Evolutionary conservation across 2,888 invertebrate species (phyloP).

Genomic region (Gerris lacustris): DNA sequence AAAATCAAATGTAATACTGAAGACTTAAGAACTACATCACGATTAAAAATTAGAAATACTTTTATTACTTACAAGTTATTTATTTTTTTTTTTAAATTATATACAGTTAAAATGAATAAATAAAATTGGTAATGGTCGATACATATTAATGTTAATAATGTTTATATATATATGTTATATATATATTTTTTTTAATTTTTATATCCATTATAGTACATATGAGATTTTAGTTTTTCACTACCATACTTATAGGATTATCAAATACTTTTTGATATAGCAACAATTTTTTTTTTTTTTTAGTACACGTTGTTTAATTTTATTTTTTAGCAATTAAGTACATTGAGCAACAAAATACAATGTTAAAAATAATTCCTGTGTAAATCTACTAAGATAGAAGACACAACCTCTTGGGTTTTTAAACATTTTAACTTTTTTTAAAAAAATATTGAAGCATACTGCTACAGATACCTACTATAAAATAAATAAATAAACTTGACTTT

Average conservation of each 20-base stretch:
- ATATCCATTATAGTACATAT: background rate
- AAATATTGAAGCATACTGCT: too few relatives aligned
- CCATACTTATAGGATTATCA: slow-evolving; percentile 1
- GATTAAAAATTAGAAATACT: background rate
- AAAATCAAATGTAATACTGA: background rate
- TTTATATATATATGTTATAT: background rate
- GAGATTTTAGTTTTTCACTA: background rate
- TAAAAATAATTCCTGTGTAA: background rate
- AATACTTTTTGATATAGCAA: slow-evolving; percentile 5
- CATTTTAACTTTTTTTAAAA: too few relatives aligned
- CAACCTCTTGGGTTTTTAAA: background rate
- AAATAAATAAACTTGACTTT: too few relatives aligned
- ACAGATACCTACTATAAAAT: too few relatives aligned
- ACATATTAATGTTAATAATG: background rate
- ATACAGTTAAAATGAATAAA: background rate
- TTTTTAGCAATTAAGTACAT: background rate
- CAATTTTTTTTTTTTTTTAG: background rate
- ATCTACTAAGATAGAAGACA: background rate
- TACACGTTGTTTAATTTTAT: background rate
- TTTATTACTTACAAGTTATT: background rate
- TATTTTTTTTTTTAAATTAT: background rate
- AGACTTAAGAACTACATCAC: slow-evolving; percentile 1
- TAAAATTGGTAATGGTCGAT: slow-evolving; percentile 1
- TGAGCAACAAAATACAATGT: slow-evolving; percentile 5
- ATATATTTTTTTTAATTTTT: background rate